Evolutionary conservation across 2,888 invertebrate species (phyloP).

Genomic region (Phytoseiulus persimilis): DNA sequence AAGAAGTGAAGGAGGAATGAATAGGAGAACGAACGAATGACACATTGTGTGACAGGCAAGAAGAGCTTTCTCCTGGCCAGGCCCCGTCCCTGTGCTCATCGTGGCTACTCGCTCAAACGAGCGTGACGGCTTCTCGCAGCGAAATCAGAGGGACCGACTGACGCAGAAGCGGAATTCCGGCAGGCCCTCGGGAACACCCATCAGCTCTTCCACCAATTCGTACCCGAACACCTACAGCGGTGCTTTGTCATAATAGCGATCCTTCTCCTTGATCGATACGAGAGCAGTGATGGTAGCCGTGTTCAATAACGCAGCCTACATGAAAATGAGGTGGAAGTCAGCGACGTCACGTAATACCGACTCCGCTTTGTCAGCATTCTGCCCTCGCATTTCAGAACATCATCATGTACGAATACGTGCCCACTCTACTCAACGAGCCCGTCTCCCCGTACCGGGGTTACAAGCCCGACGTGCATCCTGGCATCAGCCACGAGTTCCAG

Average conservation of each 20-base stretch:
- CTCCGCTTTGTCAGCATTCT: neutral
- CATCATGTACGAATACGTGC: constrained; percentile 89
- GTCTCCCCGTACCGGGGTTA: constrained; percentile 65
- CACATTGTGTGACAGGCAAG: neutral
- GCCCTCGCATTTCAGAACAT: constrained; percentile 64
- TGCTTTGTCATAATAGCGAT: too few relatives aligned
- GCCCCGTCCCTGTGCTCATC: neutral
- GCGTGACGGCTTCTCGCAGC: neutral
- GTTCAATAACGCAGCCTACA: too few relatives aligned
- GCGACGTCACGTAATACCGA: neutral
- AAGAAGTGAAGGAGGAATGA: constrained; percentile 8
- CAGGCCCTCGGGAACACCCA: neutral
- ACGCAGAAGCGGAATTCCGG: neutral
- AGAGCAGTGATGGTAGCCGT: too few relatives aligned
- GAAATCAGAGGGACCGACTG: neutral
- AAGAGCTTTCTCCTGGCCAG: neutral
- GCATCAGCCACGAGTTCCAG: constrained; percentile 90
- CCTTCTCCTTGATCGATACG: too few relatives aligned
- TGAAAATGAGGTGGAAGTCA: too few relatives aligned
- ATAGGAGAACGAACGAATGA: constrained; percentile 17
- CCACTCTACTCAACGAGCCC: constrained; percentile 68
- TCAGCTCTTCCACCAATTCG: neutral
- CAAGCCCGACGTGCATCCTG: constrained; percentile 83
- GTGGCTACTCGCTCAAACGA: neutral
- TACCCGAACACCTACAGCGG: neutral